Evolutionary conservation across 2,888 invertebrate genomes (phyloP).

Genomic region (Conistra vaccinii): DNA sequence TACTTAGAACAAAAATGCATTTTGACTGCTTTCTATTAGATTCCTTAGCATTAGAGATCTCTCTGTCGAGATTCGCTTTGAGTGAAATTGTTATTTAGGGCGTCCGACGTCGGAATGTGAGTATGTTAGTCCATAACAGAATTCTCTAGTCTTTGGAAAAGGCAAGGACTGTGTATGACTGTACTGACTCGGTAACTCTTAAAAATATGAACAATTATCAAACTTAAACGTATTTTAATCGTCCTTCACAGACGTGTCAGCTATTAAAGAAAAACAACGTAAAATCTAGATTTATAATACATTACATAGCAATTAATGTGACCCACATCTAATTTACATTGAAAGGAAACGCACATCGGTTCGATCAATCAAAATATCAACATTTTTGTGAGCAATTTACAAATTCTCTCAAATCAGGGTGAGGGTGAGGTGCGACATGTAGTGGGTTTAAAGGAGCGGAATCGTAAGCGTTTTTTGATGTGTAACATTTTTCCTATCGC

Average conservation of each 20-base stretch:
- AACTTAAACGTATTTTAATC: constrained; percentile 50
- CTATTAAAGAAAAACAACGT: constrained; percentile 19
- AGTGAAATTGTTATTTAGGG: too few species aligned
- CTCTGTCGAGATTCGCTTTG: too few species aligned
- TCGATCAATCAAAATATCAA: constrained; percentile 70
- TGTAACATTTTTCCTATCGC: too few species aligned
- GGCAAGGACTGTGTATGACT: too few species aligned
- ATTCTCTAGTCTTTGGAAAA: background rate
- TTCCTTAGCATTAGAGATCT: too few species aligned
- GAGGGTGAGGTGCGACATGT: constrained; percentile 1
- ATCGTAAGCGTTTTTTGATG: background rate
- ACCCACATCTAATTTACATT: constrained; percentile 55
- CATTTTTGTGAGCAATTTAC: constrained; percentile 67
- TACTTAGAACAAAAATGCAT: too few species aligned
- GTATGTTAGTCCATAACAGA: too few species aligned
- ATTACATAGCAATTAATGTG: constrained; percentile 53
- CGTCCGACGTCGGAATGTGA: too few species aligned
- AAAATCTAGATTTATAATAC: constrained; percentile 62
- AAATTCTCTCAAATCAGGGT: constrained; percentile 56
- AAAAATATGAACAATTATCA: background rate
- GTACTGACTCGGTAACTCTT: too few species aligned
- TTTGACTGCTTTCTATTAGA: too few species aligned
- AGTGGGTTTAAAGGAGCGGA: constrained; percentile 18
- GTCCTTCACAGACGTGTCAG: constrained; percentile 20
- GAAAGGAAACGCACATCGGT: constrained; percentile 50